A percentile compares a stretch with the other conserved stretches of the same genome.
Evolutionary conservation across 2,113 vertebrate species (phyloP).

Genomic region (Pygoscelis adeliae): DNA sequence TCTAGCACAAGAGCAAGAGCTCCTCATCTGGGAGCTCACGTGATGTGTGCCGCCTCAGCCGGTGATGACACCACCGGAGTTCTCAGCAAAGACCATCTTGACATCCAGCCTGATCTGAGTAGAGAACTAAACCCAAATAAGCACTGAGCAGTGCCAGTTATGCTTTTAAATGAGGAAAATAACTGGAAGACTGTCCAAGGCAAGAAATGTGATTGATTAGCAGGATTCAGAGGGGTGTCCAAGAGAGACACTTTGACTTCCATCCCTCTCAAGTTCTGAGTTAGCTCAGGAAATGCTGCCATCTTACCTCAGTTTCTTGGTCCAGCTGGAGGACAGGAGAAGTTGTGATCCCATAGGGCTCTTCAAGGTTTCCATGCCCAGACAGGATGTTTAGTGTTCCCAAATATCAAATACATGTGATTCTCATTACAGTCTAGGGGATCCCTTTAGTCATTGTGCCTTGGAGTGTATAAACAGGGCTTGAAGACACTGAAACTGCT

Average conservation of each 20-base stretch:
- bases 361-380: background rate
- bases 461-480: background rate
- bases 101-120: background rate
- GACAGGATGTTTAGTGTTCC: background rate
- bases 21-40: background rate
- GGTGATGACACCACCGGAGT: background rate
- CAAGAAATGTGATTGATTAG: background rate
- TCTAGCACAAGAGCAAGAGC: background rate
- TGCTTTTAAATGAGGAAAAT: background rate
- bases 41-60: background rate
- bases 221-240: background rate
- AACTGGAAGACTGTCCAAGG: background rate
- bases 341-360: background rate
- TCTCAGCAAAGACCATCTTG: background rate
- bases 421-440: background rate
- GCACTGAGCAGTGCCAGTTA: background rate
- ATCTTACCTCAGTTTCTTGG: background rate
- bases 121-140: background rate
- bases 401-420: background rate
- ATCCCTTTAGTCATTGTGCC: background rate
- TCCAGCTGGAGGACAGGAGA: background rate
- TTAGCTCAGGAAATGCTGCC: background rate
- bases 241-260: background rate
- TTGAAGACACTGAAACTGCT: background rate
- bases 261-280: background rate